phyloP scores from a whole-genome alignment of 2,888 invertebrate species.

The Orthonychiurus folsomi region DNA sequence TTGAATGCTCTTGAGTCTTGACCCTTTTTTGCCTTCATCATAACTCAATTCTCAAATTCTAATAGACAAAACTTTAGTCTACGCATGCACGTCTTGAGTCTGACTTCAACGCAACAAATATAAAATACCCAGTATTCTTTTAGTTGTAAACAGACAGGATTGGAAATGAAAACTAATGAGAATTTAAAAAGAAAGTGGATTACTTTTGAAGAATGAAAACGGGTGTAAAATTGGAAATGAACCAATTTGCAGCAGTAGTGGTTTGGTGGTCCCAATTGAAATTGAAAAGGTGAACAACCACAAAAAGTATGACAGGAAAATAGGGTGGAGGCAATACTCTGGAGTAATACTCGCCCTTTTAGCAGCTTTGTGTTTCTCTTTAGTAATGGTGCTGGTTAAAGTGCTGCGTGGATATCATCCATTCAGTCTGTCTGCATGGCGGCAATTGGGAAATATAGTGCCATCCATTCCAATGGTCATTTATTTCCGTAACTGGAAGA shows the following conservation, averaged over 20 bases:
- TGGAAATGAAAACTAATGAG: not conserved
- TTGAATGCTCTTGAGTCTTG: no score
- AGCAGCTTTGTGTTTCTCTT: not conserved
- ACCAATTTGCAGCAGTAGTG: no score
- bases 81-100: no score
- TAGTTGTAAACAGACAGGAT: not conserved
- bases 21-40: no score
- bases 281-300: not conserved
- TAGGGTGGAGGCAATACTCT: not conserved
- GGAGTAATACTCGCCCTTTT: not conserved
- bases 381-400: not conserved
- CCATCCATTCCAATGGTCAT: not conserved
- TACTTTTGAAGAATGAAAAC: no score
- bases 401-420: not conserved
- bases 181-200: no score
- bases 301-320: not conserved
- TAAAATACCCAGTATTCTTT: no score
- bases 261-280: no score
- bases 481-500: not conserved
- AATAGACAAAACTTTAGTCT: no score
- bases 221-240: not conserved
- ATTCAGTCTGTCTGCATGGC: not conserved
- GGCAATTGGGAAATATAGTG: not conserved
- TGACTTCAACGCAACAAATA: no score
- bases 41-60: no score